phyloP scores from a whole-genome alignment of 1,140 invertebrate genomes.

The Lepidostoma basale region DNA sequence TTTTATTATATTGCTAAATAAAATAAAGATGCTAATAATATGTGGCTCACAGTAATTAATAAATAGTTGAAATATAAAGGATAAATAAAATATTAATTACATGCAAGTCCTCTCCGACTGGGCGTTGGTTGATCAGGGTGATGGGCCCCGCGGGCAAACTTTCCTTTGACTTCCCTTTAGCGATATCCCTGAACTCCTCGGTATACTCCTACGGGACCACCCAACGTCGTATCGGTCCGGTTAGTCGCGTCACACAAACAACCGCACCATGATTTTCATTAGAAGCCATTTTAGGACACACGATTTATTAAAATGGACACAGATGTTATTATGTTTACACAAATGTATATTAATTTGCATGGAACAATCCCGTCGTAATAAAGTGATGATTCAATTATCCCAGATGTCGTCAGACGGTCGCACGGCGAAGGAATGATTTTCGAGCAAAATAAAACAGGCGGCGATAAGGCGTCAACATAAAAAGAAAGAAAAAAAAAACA shows the following conservation, averaged over 20 bases:
- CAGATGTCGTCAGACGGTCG: not conserved
- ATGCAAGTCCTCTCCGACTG: constrained; percentile 93
- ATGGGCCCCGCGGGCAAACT: constrained; percentile 88
- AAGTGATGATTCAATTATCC: too few species aligned
- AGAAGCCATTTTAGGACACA: constrained; percentile 10
- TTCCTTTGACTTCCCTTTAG: constrained; percentile 91
- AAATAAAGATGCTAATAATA: too few species aligned
- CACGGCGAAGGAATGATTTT: not conserved
- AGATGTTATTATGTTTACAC: too few species aligned
- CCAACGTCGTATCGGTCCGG: constrained; percentile 4
- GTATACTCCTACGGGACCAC: constrained; percentile 81
- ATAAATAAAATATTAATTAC: constrained; percentile 60
- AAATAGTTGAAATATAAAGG: constrained; percentile 1
- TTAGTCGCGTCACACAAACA: constrained; percentile 2
- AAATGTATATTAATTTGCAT: too few species aligned
- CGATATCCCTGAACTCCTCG: constrained; percentile 95
- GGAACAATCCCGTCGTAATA: too few species aligned
- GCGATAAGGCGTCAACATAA: constrained; percentile 39
- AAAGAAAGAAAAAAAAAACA: constrained; percentile 35
- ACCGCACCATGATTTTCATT: not conserved
- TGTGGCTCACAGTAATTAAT: too few species aligned
- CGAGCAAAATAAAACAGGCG: constrained; percentile 25
- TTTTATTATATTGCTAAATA: too few species aligned
- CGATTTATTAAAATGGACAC: not conserved
- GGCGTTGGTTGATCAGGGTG: constrained; percentile 94